Base-by-base conservation (phyloP, 2,888 invertebrate genomes). In the Yponomeuta malinellus region DNA sequence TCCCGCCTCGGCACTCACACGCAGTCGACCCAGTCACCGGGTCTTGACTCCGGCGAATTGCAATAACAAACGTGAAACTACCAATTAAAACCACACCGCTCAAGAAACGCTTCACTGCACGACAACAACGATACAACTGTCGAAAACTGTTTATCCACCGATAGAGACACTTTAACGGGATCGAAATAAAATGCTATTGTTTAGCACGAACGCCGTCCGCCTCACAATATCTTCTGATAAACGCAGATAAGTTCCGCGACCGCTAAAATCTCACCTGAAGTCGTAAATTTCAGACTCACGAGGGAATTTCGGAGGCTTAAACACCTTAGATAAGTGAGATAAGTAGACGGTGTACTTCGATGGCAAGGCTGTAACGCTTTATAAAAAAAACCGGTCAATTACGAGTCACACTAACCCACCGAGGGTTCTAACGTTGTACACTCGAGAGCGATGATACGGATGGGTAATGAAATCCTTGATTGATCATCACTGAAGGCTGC, bases 261-360 rank as follows among this genome's bases (percentile, higher is more conserved):
- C 84, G 85, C 82, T 84, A 83, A 90, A 90, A 89, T 90, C 88
- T 85, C 79, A 82, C 83, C 81, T 87, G 79, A 79, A 83, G 86
- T 90, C 86, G 87, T 90, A 91, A 90, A 90, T 91, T 90, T 89
- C 78, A 83, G 83, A 88, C 84, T 85, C 87, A 84, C 83, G 78
- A 79, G 84, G 83, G 89, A 89, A 87, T 90, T 90, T 91, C 78
- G 84, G 89, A 82, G 90, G 91, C 90, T 90, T 91, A 90, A 88
- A 84, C 87, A 86, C 86, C 88, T 86, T 82, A 89, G 91, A 92
- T 92, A 91, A 90, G 83, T 86, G 86, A 88, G 91, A 91, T 92
- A 92, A 90, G 52, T 65, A 52, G 68, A 68, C 52, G 31, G 52
- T 52, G 67, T n/a, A 31, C 67, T 15, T 59, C 52, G 52, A 59